Base-by-base conservation (phyloP, 2,797 vertebrate species). In the Hemitrygon akajei region DNA sequence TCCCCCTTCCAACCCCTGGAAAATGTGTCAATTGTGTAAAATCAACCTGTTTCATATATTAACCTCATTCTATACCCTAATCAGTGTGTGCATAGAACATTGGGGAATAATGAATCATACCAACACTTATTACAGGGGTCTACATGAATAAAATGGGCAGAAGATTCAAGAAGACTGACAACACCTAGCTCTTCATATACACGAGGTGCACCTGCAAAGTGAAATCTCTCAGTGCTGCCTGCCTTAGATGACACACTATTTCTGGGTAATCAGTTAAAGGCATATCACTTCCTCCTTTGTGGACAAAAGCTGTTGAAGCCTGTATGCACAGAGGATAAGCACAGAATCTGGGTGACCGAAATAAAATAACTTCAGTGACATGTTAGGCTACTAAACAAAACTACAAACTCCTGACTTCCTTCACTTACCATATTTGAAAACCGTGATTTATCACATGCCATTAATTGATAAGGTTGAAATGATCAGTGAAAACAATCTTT, bases 211-310 rank as follows among this genome's bases (percentile, higher is more conserved):
- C 86, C n/a, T 66, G 22, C n/a, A 89, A 10, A 37, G 25, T 89
- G 63, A 69, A 37, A 69, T 69, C 18, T 37, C n/a, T 20, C 60
- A 34, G 22, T 69, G 60, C 86, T 89, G 63, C 37, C 60, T 37
- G 60, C 86, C 63, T 69, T 66, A 89, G 7, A 2, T 69, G 34
- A 7, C n/a, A 37, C n/a, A 69, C 37, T 89, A 89, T 69, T 89
- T 89, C 30, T 69, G 18, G n/a, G n/a, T 11, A 37, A 69, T 89
- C n/a, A 89, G n/a, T 69, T 69, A 89, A 89, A 89, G n/a, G n/a
- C 86, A 69, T 66, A 89, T 89, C 86, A 40, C 47, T 89, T 89
- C 86, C 86, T 89, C 63, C 37, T 47, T 89, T 89, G 86, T 89
- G n/a, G 63, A 69, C 60, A 89, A 89, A 69, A 66, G 86, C 60